These are phyloP conservation scores for Vesta saturnalis DNA, from an alignment of 2,888 invertebrate genomes.

Conservation along the genomic window DNA sequence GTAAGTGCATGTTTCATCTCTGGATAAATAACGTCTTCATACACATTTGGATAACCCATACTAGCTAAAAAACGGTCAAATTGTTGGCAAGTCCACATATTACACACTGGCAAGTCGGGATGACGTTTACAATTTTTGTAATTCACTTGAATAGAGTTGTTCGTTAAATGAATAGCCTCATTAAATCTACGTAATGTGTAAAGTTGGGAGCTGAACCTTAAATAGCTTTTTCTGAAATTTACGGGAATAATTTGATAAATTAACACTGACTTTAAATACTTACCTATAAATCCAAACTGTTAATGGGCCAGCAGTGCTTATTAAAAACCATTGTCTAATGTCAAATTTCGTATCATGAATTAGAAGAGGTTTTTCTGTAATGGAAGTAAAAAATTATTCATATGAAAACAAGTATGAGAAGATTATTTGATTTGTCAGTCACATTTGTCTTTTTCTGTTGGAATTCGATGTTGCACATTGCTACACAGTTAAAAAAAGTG, in stretches of 20 bases:
- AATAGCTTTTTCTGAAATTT: slow-evolving; percentile 73
- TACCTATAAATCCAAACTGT: slow-evolving; percentile 87
- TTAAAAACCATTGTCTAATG: slow-evolving; percentile 89
- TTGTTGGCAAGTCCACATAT: slow-evolving; percentile 85
- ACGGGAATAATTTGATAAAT: background rate
- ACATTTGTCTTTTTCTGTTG: too few species aligned
- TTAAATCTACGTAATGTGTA: slow-evolving; percentile 82
- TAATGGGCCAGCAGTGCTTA: slow-evolving; percentile 80
- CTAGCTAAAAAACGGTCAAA: slow-evolving; percentile 69
- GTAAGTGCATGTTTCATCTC: slow-evolving; percentile 86
- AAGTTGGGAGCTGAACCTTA: slow-evolving; percentile 87
- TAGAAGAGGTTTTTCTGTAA: slow-evolving; percentile 73
- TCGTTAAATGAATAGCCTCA: slow-evolving; percentile 87
- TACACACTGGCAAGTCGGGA: slow-evolving; percentile 74
- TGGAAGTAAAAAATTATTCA: slow-evolving; percentile 6
- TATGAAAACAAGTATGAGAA: too few species aligned
- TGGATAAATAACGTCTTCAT: slow-evolving; percentile 80
- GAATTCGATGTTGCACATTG: too few species aligned
- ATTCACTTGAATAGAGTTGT: slow-evolving; percentile 86
- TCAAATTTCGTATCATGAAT: slow-evolving; percentile 91
- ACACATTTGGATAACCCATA: slow-evolving; percentile 70
- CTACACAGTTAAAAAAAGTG: too few species aligned
- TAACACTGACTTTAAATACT: slow-evolving; percentile 36
- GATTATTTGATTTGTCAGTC: too few species aligned
- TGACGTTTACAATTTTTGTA: slow-evolving; percentile 70